phyloP scores from a whole-genome alignment of 1,140 invertebrate genomes.

The Diprion similis region DNA sequence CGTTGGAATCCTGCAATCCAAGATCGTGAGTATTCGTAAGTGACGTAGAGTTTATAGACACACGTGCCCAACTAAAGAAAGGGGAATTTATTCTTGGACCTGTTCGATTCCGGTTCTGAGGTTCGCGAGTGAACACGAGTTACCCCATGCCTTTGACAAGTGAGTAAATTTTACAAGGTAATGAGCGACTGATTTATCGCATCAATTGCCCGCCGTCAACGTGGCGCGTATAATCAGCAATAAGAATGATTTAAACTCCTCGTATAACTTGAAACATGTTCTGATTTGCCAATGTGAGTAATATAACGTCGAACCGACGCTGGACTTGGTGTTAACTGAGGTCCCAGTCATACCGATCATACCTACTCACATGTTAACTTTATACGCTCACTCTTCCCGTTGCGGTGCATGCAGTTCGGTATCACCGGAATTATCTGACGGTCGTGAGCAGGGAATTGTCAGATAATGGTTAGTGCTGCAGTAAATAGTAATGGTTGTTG shows the following conservation, averaged over 20 bases:
- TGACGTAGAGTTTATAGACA: too few relatives aligned
- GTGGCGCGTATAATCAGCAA: slow-evolving; percentile 1
- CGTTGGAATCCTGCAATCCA: too few relatives aligned
- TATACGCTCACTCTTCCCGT: neutral
- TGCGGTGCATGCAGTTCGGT: neutral
- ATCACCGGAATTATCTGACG: slow-evolving; percentile 37
- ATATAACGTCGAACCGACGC: neutral
- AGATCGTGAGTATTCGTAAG: too few relatives aligned
- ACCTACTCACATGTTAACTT: neutral
- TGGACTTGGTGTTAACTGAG: neutral
- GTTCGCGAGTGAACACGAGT: neutral
- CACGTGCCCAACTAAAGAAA: too few relatives aligned
- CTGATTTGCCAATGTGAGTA: neutral
- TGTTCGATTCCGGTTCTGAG: neutral
- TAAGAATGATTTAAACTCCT: slow-evolving; percentile 1
- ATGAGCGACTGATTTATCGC: neutral
- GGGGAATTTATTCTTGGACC: neutral
- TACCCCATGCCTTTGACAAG: neutral
- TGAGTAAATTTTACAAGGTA: neutral
- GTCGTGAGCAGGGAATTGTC: slow-evolving; percentile 42
- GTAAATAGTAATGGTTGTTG: slow-evolving; percentile 42
- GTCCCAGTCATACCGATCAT: neutral
- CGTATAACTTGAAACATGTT: slow-evolving; percentile 3
- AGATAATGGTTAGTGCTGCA: slow-evolving; percentile 42
- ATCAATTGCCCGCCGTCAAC: neutral